Base-by-base conservation (phyloP, 1,140 invertebrate species). In the Ericerus pela region DNA sequence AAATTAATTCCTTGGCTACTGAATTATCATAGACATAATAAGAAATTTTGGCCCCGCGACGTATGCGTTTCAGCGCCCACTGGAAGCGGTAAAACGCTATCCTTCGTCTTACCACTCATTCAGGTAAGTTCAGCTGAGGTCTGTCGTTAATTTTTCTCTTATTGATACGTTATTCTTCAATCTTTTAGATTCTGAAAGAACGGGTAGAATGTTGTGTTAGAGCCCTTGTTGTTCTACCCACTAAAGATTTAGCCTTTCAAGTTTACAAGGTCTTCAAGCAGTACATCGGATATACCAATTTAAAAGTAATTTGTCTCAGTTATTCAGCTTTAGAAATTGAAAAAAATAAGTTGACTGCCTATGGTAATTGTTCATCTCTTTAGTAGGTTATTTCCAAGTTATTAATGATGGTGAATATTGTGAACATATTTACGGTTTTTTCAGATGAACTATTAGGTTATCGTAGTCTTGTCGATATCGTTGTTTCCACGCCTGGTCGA, bases 61-160 rank as follows among this genome's bases (percentile, higher is more conserved):
- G 75, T 96, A n/a, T 97, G 94, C 73, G 85, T 98, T 31, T 95
- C 91, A 22, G 91, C 94, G 37, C 92, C 94, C 20, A 99, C 96
- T 14, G 96, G 95, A 11, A 96, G 91, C 77, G 95, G 95, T 10
- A 99, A 99, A 76, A 98, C 95, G 1, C 70, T 98, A 51, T 82
- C 91, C 4, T 98, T 90, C 78, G 88, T 88, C 57, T 70, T 98
- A 55, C 95, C 95, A 12, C 82, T 97, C 51, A 73, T 99, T 47
- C 88, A 97, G 70, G 75, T 70, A 69, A 62, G 59, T 24, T 41
- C 43, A 37, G 27, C 30, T 26, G 27, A 47, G 47, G 22, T 28
- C 14, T 62, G 56, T n/a, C n/a, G n/a, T n/a, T n/a, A n/a, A n/a
- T n/a, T n/a, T n/a, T n/a, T n/a, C n/a, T n/a, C n/a, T n/a, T n/a